Base-by-base conservation (phyloP, 1,140 invertebrate species). In the Phortica variegata region DNA sequence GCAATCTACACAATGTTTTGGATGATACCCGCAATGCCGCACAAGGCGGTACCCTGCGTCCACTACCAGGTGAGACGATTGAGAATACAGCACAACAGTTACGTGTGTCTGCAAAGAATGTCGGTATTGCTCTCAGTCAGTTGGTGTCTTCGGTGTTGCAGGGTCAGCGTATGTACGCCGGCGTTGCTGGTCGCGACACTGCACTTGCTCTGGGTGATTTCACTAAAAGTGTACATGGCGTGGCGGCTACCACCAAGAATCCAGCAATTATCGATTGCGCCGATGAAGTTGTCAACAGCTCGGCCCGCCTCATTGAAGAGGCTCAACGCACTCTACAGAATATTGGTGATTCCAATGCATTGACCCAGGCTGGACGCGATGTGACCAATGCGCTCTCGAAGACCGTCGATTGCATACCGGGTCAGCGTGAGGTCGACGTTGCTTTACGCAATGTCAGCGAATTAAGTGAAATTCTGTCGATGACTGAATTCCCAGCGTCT, bases 351-450 rank as follows among this genome's bases (percentile, higher is more conserved):
- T 79, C 82, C 2, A 79, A 82, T 7, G 79, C 80, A 9, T 55
- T 87, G n/a, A 79, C 81, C n/a, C 78, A 81, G 58, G 82, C 82
- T 12, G 81, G 81, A 2, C 79, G 83, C 45, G 80, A 80, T 47
- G 82, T 85, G 0, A 72, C 60, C 41, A 73, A 54, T 5, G 65
- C 74, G 0, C 19, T 76, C 0, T 66, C 69, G 2, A 69, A 59
- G 32, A 87, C 86, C 3, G 83, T 95, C 5, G 88, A 87, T 51
- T 90, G 88, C 61, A 80, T 95, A 31, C 92, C 93, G 8, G 91
- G 93, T 0, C 92, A 96, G 62, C 83, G 87, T 57, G 93, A 95
- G 68, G 86, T 97, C 3, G 93, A 97, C 69, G 82, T 86, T 12
- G 90, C 91, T 0, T 88, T 96, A 58, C 82, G 85, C 49, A 85